Evolutionary conservation across 2,888 invertebrate genomes (phyloP), one percentile per base, ranked within the genome.

Genomic region (Drosophila limbata): DNA sequence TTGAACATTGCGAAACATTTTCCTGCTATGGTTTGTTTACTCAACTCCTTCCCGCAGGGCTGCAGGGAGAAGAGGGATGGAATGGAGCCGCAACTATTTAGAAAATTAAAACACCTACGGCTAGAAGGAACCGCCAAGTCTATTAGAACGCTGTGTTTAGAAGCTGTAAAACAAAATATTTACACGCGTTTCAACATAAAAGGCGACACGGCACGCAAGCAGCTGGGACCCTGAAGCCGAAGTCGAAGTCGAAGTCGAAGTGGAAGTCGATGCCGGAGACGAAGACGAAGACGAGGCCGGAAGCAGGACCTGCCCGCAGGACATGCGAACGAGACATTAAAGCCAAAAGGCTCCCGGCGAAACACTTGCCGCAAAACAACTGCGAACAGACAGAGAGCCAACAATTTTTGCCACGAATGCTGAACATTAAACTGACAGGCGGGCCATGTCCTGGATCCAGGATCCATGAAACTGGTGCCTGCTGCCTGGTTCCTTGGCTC

Each of bases 121-220:
- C 77, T 55, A 57, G 57, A 67, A 64, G 59, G 42, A 64, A 47
- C 50, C 61, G 69, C 61, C 71, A 62, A 73, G 78, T 79, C 78
- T 76, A 78, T 79, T 78, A 78, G 71, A 75, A 69, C 75, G 63
- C 73, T 71, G 75, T 78, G 78, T 73, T 77, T 84, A 73, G 81
- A 72, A 78, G 84, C 90, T 89, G 88, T 89, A 90, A 90, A 86
- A 86, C 89, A 85, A 86, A 86, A 85, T 85, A 90, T 85, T 85
- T 85, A 85, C 90, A 85, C 85, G 85, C 87, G 81, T 80, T 75
- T 56, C 80, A 84, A 81, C 84, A 82, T 82, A 81, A 82, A 82
- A 84, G 84, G 81, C 84, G 47, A 28, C 60, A 47, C 66, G 66
- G 69, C 90, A 85, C 89, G 87, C 85, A 79, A 90, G 39, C 87